Base-by-base conservation (phyloP, 2,888 invertebrate species). In the Axea sp. region DNA sequence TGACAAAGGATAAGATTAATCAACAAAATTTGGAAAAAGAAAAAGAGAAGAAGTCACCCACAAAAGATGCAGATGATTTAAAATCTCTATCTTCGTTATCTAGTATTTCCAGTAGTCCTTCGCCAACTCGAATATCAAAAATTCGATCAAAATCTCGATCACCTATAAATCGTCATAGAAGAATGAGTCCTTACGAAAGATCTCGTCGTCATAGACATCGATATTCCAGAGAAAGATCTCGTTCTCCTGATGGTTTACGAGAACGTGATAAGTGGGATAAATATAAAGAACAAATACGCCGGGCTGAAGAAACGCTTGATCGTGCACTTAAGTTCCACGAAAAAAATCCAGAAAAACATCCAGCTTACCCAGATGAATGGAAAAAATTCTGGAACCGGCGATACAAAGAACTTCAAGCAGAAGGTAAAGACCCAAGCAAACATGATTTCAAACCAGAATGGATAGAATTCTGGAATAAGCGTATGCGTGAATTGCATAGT, bases 401-500 rank as follows among this genome's bases (percentile, higher is more conserved):
- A 0, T 95, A 94, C 84, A 94, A 94, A 84, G 94, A 95, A 86
- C 88, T 95, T 49, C 93, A 94, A 84, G 88, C 90, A 81, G 92
- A 92, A 85, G 92, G 92, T 43, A 92, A 92, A 84, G 95, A 96
- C 84, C 93, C 94, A 0, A 90, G 92, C 22, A 93, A 92, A 75
- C 92, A 95, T 83, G 95, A 96, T 83, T 96, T 95, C 84, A 95
- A 95, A 79, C 94, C 95, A 0, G 96, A 96, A 81, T 96, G 96
- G 96, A 95, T 95, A 51, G 88, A 91, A 47, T 95, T 92, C 85
- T 96, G 96, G 96, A 94, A 94, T 80, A 91, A 91, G 67, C 91
- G 94, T 6, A 94, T 95, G 92, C 92, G 93, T 57, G 94, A 95
- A 76, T 86, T 96, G 3, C 93, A 95, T 81, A 90, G 91, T 17